Base-by-base conservation (phyloP, 2,797 vertebrate genomes). In the Hypotaenidia okinawae region DNA sequence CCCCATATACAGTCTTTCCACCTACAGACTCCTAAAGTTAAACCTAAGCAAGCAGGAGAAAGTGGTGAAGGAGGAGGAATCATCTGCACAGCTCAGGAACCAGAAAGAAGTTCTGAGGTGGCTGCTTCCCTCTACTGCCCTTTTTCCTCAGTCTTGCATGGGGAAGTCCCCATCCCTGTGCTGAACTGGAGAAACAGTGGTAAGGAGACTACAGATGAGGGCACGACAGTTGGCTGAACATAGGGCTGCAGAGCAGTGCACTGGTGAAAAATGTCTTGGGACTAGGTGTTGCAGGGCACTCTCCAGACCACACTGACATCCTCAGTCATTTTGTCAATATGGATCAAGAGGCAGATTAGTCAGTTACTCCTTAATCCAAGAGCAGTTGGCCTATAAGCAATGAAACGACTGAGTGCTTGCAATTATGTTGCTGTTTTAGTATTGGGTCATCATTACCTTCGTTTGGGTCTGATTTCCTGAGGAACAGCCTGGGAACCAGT, bases 1-100 rank as follows among this genome's bases (percentile, higher is more conserved):
- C 5, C 27, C 10, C 0, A 0, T 6, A 32, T 0, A 3, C 22
- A n/a, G 13, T 45, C 25, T 37, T 13, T 64, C 45, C 17, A 41
- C 27, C 24, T 47, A 47, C 33, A 12, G 0, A 32, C 10, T 83
- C 13, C 19, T 27, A 16, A 9, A 3, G 2, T 28, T 66, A 35
- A 32, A 25, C 15, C 18, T 39, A 13, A 3, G 3, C n/a, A 47
- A 45, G 25, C 7, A 78, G 5, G n/a, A 39, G 24, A 39, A 63
- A 9, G 28, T 24, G 13, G 4, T 32, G 17, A 11, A 52, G 25
- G 8, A 51, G 24, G 6, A 63, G 15, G 13, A 43, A 27, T 10
- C 13, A 45, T 43, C 15, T 52, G 16, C 27, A 5, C 8, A 11
- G 33, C 45, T 77, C 22, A n/a, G 24, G 15, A 45, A 54, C 13